Evolutionary conservation across 2,888 invertebrate species (phyloP).

Genomic region (Dugesia japonica): DNA sequence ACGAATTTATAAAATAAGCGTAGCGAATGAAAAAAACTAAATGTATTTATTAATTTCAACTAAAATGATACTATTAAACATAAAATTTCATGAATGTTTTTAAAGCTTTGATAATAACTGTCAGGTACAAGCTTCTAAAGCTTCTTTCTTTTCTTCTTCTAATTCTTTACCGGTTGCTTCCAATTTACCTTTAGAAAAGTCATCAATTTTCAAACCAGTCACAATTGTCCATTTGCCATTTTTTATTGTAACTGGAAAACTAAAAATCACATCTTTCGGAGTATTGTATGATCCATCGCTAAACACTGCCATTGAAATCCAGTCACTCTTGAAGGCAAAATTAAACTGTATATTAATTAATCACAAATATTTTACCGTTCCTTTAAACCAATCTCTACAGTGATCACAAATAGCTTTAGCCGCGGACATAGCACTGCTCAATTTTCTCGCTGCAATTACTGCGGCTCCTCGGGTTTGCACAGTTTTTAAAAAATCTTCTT

Average conservation of each 20-base stretch:
- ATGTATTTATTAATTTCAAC: too few species aligned
- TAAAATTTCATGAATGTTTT: too few species aligned
- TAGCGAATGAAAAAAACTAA: too few species aligned
- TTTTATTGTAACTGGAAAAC: constrained; percentile 73
- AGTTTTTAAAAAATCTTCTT: constrained; percentile 64
- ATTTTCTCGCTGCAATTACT: constrained; percentile 84
- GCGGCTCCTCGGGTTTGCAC: constrained; percentile 93
- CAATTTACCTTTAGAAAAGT: constrained; percentile 69
- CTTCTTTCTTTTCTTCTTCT: constrained; percentile 69
- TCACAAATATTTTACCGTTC: constrained; percentile 52
- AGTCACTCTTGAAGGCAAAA: not conserved
- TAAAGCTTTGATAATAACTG: not conserved
- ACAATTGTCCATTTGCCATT: constrained; percentile 69
- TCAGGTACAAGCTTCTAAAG: constrained; percentile 51
- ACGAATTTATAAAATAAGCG: too few species aligned
- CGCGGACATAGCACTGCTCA: constrained; percentile 95
- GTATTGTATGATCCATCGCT: constrained; percentile 28
- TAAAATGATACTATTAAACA: too few species aligned
- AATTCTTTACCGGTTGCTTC: constrained; percentile 71
- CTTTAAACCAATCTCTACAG: constrained; percentile 85
- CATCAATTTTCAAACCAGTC: constrained; percentile 62
- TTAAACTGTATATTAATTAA: not conserved
- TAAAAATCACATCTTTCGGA: constrained; percentile 59
- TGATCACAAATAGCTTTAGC: constrained; percentile 96
- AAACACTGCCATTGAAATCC: constrained; percentile 22